Evolutionary conservation across 2,797 vertebrate genomes (phyloP), one percentile per base, ranked within the genome.

Genomic region (Lophius americanus): DNA sequence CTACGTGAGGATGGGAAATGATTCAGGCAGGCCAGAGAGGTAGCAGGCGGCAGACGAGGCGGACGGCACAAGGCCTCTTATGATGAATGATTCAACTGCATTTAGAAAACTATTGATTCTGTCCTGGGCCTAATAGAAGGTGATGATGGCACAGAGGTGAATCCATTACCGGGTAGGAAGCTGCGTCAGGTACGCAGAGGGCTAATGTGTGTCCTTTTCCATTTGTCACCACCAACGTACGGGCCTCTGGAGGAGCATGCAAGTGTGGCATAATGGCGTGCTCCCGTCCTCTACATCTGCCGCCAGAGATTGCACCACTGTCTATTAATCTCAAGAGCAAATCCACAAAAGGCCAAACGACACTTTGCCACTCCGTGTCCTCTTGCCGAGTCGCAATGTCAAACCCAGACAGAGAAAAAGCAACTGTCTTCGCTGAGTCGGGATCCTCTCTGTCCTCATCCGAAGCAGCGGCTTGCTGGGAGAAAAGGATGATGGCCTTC

Each of bases 31-130:
- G 64, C 81, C 6, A 2, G 60, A 71, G 76, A 73, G 72, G 76
- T 60, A 84, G 81, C 62, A 72, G 88, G 74, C 33, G 58, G 75
- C 57, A 78, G 82, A 79, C 56, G 75, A 59, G 64, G 76, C 70
- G 79, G 79, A 81, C 54, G 43, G 64, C 58, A 68, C 68, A 7
- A 52, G 64, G 75, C 76, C 73, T 87, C 73, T 87, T 89, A 90
- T 91, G 85, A 93, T 89, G 82, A 90, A 91, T 85, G 85, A 90
- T 89, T 89, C 88, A 49, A 70, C 82, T 82, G 80, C 85, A 89
- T 94, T 93, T 90, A 89, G 87, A 92, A 92, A 91, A 89, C 84
- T 92, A 94, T 93, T 61, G 91, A 93, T 93, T 93, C 82, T 81
- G 78, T 89, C 85, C 80, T 51, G 58, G 64, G 81, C 77, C 85